Percentiles rank a stretch among this genome's conserved stretches.
Conservation (phyloP, 2,888 invertebrate genomes). For the Scaptomyza reducta region DNA sequence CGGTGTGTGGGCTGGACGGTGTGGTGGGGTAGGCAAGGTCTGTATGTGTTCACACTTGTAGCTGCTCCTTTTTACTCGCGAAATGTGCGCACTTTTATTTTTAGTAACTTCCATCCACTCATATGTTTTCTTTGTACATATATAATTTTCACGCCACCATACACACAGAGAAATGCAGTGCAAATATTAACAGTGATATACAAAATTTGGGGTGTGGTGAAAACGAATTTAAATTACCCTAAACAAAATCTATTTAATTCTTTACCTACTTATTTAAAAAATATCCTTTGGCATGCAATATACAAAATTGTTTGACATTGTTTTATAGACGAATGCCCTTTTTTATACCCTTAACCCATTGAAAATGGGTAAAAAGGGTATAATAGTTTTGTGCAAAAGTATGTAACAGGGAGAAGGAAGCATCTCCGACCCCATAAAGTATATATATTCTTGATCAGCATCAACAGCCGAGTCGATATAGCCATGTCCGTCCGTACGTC, state of each 20-base stretch:
- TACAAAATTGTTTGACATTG: no score
- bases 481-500: no score
- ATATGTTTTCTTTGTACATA: conserved; percentile 55
- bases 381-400: no score
- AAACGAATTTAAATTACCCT: conserved; percentile 35
- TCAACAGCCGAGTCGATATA: no score
- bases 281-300: no score
- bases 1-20: neutral
- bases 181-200: conserved; percentile 57
- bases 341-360: no score
- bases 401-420: no score
- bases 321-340: no score
- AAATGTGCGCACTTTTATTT: conserved; percentile 49
- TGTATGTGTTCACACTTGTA: neutral
- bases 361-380: no score
- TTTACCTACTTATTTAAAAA: no score
- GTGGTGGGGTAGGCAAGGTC: neutral
- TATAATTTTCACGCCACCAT: conserved; percentile 66
- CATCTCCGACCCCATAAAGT: no score
- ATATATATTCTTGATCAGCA: no score
- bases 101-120: conserved; percentile 66
- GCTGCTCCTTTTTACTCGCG: conserved; percentile 20
- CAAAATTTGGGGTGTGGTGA: neutral
- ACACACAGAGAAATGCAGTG: conserved; percentile 45
- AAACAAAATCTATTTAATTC: neutral